Conservation (phyloP, 1,140 invertebrate genomes). For the Aleiodes sp. region DNA sequence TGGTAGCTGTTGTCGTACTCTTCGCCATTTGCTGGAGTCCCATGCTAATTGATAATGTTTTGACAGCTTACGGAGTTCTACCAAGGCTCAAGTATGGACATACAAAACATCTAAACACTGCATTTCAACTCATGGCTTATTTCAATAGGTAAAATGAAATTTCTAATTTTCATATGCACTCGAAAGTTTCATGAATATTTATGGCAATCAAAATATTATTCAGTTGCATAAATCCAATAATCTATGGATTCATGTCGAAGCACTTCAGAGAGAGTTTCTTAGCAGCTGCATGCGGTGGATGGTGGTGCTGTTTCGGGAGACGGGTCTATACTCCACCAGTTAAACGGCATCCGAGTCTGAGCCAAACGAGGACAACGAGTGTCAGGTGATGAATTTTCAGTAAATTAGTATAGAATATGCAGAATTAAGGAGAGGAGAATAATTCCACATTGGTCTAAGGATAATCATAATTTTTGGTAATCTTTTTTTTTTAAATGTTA, state of each 20-base stretch:
- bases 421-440: too few species aligned
- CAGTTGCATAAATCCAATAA: constrained; percentile 80
- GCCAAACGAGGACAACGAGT: constrained; percentile 60
- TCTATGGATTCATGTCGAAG: constrained; percentile 85
- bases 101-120: constrained; percentile 72
- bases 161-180: neutral
- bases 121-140: constrained; percentile 74
- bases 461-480: constrained; percentile 15
- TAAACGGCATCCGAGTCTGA: constrained; percentile 57
- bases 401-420: too few species aligned
- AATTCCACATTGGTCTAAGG: too few species aligned
- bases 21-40: constrained; percentile 78
- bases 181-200: neutral
- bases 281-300: constrained; percentile 58
- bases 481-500: too few species aligned
- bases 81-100: constrained; percentile 65
- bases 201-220: constrained; percentile 41
- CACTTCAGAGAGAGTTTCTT: constrained; percentile 76
- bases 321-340: constrained; percentile 50
- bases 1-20: constrained; percentile 75
- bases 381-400: too few species aligned
- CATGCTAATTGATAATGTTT: constrained; percentile 72
- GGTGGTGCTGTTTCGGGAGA: constrained; percentile 53
- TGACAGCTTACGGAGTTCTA: constrained; percentile 71
- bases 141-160: constrained; percentile 70